Conservation (phyloP, 1,140 invertebrate species). For the Lasioglossum baleicum region DNA sequence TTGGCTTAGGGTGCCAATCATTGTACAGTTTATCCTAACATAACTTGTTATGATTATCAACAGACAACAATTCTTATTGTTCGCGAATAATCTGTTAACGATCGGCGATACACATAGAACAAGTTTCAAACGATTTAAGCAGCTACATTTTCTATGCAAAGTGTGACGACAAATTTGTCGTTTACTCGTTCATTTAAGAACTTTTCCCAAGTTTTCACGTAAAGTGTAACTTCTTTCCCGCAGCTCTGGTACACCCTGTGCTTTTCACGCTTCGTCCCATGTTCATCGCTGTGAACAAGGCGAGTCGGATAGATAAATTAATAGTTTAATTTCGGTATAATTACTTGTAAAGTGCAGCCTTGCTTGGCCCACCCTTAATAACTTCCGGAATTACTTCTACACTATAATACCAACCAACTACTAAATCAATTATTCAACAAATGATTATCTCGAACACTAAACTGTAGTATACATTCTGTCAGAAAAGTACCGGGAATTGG, state of each 20-base stretch:
- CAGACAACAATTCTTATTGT: no score
- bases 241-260: conserved; percentile 44
- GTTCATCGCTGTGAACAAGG: conserved; percentile 37
- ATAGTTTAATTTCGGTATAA: conserved; percentile 58
- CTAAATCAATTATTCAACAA: no score
- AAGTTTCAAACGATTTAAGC: conserved; percentile 9
- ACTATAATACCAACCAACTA: not conserved
- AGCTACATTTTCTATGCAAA: not conserved
- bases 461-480: no score
- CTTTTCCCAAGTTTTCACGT: conserved; percentile 45
- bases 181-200: conserved; percentile 30
- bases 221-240: conserved; percentile 54
- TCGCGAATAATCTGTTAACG: no score
- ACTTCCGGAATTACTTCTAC: conserved; percentile 13
- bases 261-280: conserved; percentile 45
- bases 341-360: conserved; percentile 35
- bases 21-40: no score
- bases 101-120: no score
- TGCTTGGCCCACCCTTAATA: conserved; percentile 1
- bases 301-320: conserved; percentile 55
- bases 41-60: no score
- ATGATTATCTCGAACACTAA: no score
- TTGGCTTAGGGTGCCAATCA: no score
- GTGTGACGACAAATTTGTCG: conserved; percentile 36
- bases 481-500: no score